phyloP scores from a whole-genome alignment of 2,888 invertebrate species.

The Abrostola tripartita region DNA sequence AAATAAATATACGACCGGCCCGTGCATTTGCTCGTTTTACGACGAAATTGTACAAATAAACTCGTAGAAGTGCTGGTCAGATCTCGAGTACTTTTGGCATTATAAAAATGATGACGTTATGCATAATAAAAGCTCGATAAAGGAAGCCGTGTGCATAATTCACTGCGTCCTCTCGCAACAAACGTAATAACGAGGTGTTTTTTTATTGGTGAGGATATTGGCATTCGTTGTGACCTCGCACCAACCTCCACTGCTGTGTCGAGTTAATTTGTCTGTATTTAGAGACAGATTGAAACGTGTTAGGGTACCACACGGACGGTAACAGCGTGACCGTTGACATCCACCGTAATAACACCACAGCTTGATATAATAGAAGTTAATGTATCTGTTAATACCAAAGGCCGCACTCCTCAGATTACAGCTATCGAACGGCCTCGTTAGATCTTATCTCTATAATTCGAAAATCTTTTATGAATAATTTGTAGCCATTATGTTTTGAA shows the following conservation, averaged over 20 bases:
- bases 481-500: constrained; percentile 64
- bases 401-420: constrained; percentile 68
- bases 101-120: constrained; percentile 69
- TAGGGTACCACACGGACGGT: constrained; percentile 49
- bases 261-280: constrained; percentile 75
- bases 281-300: constrained; percentile 69
- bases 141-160: constrained; percentile 69
- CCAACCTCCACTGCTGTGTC: constrained; percentile 56
- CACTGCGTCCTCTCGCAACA: constrained; percentile 70
- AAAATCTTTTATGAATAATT: constrained; percentile 70
- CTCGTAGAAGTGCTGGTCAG: constrained; percentile 35
- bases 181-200: constrained; percentile 65
- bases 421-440: constrained; percentile 66
- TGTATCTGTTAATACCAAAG: constrained; percentile 64
- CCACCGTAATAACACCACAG: constrained; percentile 30
- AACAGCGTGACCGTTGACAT: constrained; percentile 42
- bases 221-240: constrained; percentile 67
- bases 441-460: constrained; percentile 67
- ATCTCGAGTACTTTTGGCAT: constrained; percentile 59
- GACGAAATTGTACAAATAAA: constrained; percentile 57
- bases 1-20: constrained; percentile 63
- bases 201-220: constrained; percentile 63
- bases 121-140: constrained; percentile 70
- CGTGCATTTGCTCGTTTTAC: constrained; percentile 55
- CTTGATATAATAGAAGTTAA: constrained; percentile 60